Percentiles rank a stretch among this genome's conserved stretches.
Evolutionary conservation across 2,797 vertebrate species (phyloP).

Genomic region (Morelia viridis): DNA sequence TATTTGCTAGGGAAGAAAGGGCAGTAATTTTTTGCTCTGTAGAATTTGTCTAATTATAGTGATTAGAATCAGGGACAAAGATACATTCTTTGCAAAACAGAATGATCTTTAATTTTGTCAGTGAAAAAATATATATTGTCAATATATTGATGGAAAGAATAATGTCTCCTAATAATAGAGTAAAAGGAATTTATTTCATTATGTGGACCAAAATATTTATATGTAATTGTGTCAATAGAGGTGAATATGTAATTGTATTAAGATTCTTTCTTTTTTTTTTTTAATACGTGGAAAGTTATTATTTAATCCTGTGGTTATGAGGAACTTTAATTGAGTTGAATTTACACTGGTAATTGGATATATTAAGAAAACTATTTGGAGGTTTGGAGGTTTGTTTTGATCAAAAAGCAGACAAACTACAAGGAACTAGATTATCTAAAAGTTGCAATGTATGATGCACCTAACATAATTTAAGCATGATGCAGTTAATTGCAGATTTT

Average conservation of each 20-base stretch:
- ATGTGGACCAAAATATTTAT: background rate
- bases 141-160: background rate
- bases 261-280: too few species aligned
- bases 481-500: background rate
- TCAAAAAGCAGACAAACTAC: background rate
- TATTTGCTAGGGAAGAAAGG: background rate
- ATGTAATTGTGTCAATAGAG: background rate
- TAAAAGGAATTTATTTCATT: background rate
- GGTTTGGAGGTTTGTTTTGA: background rate
- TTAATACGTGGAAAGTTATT: background rate
- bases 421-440: background rate
- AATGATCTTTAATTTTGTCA: background rate
- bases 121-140: background rate
- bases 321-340: background rate
- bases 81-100: background rate
- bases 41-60: background rate
- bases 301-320: background rate
- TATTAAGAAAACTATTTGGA: background rate
- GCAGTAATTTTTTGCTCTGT: background rate
- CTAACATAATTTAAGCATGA: background rate
- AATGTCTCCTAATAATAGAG: background rate
- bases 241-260: background rate
- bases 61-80: background rate
- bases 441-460: background rate
- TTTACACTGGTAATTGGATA: background rate